Evolutionary conservation across 2,888 invertebrate genomes (phyloP).

Genomic region (Campoplex nolae): DNA sequence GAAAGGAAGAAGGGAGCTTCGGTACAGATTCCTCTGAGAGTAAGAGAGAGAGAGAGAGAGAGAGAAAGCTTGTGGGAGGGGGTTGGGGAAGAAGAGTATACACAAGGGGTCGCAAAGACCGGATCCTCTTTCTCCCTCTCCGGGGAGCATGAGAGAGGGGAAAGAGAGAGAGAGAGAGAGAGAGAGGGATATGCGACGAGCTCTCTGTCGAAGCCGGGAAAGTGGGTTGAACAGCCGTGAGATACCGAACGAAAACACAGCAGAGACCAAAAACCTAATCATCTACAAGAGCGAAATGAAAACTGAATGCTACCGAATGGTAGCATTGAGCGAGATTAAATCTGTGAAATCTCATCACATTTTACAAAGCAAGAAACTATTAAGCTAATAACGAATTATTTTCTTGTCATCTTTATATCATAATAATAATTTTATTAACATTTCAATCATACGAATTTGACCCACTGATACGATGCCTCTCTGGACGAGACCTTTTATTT

Average conservation of each 20-base stretch:
- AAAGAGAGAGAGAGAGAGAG: neutral
- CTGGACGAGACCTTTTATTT: neutral
- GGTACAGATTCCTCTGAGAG: conserved; percentile 46
- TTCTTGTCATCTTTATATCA: no score
- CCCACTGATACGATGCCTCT: neutral
- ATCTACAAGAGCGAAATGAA: conserved; percentile 22
- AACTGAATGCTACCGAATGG: conserved; percentile 6
- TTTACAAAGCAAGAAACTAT: neutral
- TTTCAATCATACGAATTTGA: neutral
- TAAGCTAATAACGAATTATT: neutral
- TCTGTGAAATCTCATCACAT: neutral
- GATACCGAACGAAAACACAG: conserved; percentile 39
- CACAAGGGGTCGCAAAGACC: conserved; percentile 40
- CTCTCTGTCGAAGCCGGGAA: conserved; percentile 22
- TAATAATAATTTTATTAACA: neutral
- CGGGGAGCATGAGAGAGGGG: conserved; percentile 3
- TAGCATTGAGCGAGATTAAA: conserved; percentile 17
- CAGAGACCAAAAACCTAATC: conserved; percentile 44
- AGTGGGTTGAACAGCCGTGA: conserved; percentile 54
- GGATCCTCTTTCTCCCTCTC: conserved; percentile 35
- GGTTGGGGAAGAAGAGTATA: neutral
- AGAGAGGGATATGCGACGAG: neutral
- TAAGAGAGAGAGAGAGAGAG: neutral
- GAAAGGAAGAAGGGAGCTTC: conserved; percentile 44
- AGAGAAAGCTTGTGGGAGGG: neutral